Evolutionary conservation across 2,113 vertebrate species (phyloP).

Genomic region (Entelurus aequoreus): DNA sequence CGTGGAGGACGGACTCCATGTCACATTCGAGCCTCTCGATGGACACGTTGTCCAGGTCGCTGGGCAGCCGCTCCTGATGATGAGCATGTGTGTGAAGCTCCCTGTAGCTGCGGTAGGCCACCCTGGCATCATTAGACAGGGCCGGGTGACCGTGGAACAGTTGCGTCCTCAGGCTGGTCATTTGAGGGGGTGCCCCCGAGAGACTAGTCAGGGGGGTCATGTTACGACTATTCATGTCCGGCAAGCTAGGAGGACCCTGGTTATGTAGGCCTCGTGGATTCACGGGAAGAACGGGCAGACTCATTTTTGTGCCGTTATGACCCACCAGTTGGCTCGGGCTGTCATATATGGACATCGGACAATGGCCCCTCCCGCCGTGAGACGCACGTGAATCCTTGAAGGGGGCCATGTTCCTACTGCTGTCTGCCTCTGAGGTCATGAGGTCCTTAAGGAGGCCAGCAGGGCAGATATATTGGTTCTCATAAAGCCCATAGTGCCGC

Average conservation of each 20-base stretch:
- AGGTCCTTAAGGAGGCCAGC: conserved; percentile 90
- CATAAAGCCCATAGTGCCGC: conserved; percentile 72
- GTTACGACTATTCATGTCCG: conserved; percentile 78
- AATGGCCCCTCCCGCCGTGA: conserved; percentile 65
- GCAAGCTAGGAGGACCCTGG: conserved; percentile 63
- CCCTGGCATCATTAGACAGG: conserved; percentile 68
- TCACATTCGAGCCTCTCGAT: conserved; percentile 96
- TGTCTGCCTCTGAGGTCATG: conserved; percentile 81
- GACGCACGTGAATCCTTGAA: conserved; percentile 76
- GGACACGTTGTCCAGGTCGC: conserved; percentile 94
- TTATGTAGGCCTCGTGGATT: conserved; percentile 76
- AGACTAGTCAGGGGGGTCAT: conserved; percentile 78
- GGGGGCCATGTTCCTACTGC: conserved; percentile 76
- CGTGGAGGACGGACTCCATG: conserved; percentile 93
- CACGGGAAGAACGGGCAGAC: conserved; percentile 37
- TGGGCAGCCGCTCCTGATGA: conserved; percentile 91
- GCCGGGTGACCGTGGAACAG: conserved; percentile 75
- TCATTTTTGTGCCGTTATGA: conserved; percentile 76
- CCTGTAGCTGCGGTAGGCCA: conserved; percentile 76
- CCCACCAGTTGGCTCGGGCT: conserved; percentile 57
- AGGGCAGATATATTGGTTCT: conserved; percentile 80
- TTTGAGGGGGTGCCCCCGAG: conserved; percentile 68
- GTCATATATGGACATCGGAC: conserved; percentile 49
- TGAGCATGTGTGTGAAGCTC: conserved; percentile 64
- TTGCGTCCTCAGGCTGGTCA: conserved; percentile 80